Evolutionary conservation across 2,888 invertebrate species (phyloP).

Genomic region (Lasioglossum morio): DNA sequence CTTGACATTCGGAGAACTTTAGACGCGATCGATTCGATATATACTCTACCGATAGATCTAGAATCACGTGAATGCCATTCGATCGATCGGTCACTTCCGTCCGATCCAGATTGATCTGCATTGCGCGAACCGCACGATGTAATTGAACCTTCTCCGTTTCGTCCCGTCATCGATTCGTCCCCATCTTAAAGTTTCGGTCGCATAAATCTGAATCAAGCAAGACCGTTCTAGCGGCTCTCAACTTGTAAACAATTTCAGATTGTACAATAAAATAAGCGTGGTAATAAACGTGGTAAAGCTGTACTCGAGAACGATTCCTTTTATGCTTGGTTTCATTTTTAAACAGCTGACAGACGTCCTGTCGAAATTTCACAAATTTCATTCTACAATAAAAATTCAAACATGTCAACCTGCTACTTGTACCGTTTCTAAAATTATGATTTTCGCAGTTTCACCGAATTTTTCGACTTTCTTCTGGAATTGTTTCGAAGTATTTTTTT

Average conservation of each 20-base stretch:
- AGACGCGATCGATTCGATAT: constrained; percentile 16
- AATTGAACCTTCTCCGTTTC: constrained; percentile 7
- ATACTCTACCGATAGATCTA: constrained; percentile 26
- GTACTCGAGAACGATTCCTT: background rate
- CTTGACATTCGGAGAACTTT: constrained; percentile 53
- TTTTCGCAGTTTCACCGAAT: too few relatives aligned
- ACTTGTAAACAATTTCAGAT: background rate
- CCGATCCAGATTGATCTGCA: constrained; percentile 12
- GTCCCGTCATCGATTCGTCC: background rate
- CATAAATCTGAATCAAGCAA: background rate
- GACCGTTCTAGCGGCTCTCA: background rate
- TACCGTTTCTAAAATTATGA: too few relatives aligned
- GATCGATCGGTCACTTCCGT: constrained; percentile 9
- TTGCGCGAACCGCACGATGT: background rate
- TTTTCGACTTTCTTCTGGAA: too few relatives aligned
- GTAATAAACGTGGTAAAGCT: background rate
- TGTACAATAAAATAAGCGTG: background rate
- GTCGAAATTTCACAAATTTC: too few relatives aligned
- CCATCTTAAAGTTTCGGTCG: background rate
- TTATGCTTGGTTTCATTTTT: too few relatives aligned
- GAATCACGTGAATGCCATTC: constrained; percentile 42
- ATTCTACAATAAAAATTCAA: too few relatives aligned
- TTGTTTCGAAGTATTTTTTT: too few relatives aligned
- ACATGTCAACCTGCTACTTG: too few relatives aligned
- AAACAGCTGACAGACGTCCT: too few relatives aligned